phyloP scores from a whole-genome alignment of 2,888 invertebrate species.

The Cantharis nigra region DNA sequence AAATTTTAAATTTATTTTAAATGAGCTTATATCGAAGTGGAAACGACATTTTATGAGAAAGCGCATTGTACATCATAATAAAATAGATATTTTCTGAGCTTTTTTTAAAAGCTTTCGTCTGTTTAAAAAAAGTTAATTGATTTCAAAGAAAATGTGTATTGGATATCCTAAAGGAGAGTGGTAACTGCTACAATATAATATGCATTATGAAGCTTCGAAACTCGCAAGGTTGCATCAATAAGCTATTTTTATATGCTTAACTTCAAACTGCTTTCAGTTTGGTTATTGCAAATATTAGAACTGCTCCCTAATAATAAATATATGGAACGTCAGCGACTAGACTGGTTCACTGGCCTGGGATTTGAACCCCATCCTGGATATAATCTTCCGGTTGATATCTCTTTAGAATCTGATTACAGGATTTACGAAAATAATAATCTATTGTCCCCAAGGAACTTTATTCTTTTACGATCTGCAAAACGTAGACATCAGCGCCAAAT shows the following conservation, averaged over 20 bases:
- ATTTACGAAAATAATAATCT: background rate
- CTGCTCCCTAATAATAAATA: background rate
- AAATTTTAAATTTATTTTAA: background rate
- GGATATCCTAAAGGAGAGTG: background rate
- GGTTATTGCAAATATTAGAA: background rate
- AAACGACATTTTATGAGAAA: background rate
- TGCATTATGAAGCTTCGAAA: background rate
- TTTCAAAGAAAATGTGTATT: background rate
- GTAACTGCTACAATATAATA: background rate
- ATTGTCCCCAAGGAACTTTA: background rate
- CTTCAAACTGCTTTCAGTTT: background rate
- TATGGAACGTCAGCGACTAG: background rate
- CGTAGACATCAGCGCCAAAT: background rate
- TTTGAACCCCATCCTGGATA: background rate
- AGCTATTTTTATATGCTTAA: background rate
- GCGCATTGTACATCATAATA: background rate
- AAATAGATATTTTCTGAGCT: background rate
- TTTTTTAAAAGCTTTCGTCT: background rate
- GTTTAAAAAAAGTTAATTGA: background rate
- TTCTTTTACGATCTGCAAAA: background rate
- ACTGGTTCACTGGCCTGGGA: background rate
- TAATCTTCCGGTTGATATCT: background rate
- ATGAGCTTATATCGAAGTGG: background rate
- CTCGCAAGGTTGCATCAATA: background rate
- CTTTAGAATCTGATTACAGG: background rate